Evolutionary conservation across 1,140 invertebrate species (phyloP).

Genomic region (Neomicropteryx cornuta): DNA sequence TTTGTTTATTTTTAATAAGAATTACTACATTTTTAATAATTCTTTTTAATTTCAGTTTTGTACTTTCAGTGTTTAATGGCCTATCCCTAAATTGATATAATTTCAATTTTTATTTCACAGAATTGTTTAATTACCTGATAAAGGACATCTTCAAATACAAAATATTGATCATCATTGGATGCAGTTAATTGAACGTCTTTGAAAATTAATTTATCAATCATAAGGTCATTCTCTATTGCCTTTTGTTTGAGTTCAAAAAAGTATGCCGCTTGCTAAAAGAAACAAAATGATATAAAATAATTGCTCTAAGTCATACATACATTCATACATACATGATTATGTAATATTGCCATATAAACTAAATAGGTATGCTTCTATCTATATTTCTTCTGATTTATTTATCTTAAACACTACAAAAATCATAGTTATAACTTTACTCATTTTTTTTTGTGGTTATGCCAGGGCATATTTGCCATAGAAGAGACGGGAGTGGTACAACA

Average conservation of each 20-base stretch:
- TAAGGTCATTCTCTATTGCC: constrained; percentile 81
- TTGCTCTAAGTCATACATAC: too few species aligned
- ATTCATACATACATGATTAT: not conserved
- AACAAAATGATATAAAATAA: constrained; percentile 10
- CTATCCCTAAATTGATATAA: too few species aligned
- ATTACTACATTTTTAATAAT: not conserved
- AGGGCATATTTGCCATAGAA: too few species aligned
- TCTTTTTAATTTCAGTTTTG: too few species aligned
- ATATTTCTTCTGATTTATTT: too few species aligned
- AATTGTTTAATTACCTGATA: constrained; percentile 81
- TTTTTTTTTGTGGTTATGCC: too few species aligned
- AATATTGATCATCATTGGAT: constrained; percentile 95
- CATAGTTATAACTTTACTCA: too few species aligned
- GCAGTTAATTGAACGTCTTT: constrained; percentile 94
- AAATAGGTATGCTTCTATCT: too few species aligned
- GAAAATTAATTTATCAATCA: constrained; percentile 88
- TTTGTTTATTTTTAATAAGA: not conserved
- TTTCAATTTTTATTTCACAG: constrained; percentile 1
- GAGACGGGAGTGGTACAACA: too few species aligned
- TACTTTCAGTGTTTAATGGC: too few species aligned
- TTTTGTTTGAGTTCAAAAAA: constrained; percentile 73
- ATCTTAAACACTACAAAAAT: too few species aligned
- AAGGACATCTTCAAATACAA: constrained; percentile 93
- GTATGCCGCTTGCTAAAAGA: constrained; percentile 64
- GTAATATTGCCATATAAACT: not conserved